Evolutionary conservation across 2,888 invertebrate genomes (phyloP).

Genomic region (Lapara coniferarum): DNA sequence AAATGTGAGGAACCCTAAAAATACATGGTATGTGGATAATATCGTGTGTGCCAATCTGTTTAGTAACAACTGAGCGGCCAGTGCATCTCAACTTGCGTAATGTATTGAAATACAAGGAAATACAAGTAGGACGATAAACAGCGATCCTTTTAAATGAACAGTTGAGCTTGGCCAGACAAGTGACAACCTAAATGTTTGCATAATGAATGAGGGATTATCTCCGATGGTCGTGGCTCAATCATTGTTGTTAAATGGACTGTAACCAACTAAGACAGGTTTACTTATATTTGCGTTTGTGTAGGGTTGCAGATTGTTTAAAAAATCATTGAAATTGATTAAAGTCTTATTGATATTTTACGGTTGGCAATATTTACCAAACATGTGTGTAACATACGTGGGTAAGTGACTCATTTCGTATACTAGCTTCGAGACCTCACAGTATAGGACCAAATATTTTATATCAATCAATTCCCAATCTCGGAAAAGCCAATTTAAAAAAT

Average conservation of each 20-base stretch:
- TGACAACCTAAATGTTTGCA: background rate
- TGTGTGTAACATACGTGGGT: too few species aligned
- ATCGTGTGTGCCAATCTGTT: constrained; percentile 55
- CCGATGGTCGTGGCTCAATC: background rate
- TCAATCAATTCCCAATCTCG: too few species aligned
- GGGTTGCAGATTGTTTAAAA: background rate
- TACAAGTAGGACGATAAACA: constrained; percentile 43
- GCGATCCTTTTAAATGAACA: constrained; percentile 22
- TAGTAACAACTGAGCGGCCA: constrained; percentile 51
- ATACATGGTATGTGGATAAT: constrained; percentile 46
- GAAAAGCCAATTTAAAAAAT: too few species aligned
- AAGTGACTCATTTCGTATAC: too few species aligned
- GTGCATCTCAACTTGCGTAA: constrained; percentile 62
- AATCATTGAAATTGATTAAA: too few species aligned
- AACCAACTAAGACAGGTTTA: background rate
- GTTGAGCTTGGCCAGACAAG: background rate
- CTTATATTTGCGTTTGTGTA: background rate
- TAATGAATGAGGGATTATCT: constrained; percentile 1
- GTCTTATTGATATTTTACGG: too few species aligned
- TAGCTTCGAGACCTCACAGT: too few species aligned
- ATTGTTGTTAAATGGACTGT: background rate
- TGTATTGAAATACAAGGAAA: constrained; percentile 58
- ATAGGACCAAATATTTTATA: too few species aligned
- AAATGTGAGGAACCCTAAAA: constrained; percentile 36
- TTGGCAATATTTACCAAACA: too few species aligned